Evolutionary conservation across 35 echinoderm and acorn worm species (phyloP).

Genomic region (Eucidaris tribuloides): DNA sequence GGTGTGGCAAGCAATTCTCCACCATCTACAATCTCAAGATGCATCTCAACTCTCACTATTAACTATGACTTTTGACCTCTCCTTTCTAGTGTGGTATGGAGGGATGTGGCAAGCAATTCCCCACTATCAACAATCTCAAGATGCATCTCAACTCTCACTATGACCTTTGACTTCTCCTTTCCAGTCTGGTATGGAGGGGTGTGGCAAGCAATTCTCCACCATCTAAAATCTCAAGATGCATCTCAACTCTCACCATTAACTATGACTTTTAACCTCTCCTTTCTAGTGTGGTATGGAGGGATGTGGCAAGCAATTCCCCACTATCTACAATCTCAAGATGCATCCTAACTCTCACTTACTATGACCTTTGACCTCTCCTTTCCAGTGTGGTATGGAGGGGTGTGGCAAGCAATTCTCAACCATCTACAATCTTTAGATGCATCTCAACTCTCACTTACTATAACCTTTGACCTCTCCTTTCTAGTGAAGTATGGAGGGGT

Average conservation of each 20-base stretch:
- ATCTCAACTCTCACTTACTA: constrained; percentile 64
- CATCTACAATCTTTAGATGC: constrained; percentile 77
- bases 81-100: constrained; percentile 46
- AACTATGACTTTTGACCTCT: too few relatives aligned
- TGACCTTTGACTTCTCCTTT: too few relatives aligned
- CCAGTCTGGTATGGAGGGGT: constrained; percentile 48
- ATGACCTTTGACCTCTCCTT: neutral
- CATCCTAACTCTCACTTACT: constrained; percentile 77
- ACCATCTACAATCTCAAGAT: constrained; percentile 77
- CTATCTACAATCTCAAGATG: too few relatives aligned
- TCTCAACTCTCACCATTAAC: constrained; percentile 48
- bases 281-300: too few relatives aligned
- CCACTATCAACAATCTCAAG: constrained; percentile 70
- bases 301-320: too few relatives aligned
- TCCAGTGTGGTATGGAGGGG: constrained; percentile 45
- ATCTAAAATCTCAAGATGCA: constrained; percentile 76
- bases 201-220: constrained; percentile 55
- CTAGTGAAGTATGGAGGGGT: constrained; percentile 47
- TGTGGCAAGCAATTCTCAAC: constrained; percentile 59
- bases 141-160: constrained; percentile 71
- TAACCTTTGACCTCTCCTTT: too few relatives aligned
- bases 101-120: constrained; percentile 52
- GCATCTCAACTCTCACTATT: constrained; percentile 63
- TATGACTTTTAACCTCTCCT: too few relatives aligned
- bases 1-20: constrained; percentile 53